Percentiles rank a stretch among this genome's conserved stretches.
Evolutionary conservation across 2,113 vertebrate genomes (phyloP).

Genomic region (Python bivittatus): DNA sequence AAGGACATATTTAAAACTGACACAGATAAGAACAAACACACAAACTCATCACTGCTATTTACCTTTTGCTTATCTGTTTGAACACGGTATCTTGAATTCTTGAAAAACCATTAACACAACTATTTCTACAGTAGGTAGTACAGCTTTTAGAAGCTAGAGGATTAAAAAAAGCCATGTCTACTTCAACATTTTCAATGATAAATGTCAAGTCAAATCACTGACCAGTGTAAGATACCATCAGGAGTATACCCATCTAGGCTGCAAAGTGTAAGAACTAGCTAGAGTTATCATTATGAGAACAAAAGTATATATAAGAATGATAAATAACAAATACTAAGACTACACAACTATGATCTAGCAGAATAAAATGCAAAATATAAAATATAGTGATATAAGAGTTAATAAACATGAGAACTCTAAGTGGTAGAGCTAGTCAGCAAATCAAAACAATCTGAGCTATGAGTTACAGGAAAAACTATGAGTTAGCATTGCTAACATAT

Average conservation of each 20-base stretch:
- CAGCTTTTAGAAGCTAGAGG: background rate
- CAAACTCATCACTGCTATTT: background rate
- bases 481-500: background rate
- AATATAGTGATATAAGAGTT: background rate
- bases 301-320: background rate
- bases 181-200: background rate
- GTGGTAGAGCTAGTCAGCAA: background rate
- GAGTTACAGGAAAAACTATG: background rate
- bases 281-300: background rate
- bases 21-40: background rate
- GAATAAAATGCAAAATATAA: background rate
- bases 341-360: background rate
- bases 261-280: background rate
- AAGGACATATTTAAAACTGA: background rate
- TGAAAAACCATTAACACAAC: background rate
- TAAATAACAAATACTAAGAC: background rate
- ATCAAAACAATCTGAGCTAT: background rate
- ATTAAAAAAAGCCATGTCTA: background rate
- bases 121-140: background rate
- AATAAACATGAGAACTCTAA: background rate
- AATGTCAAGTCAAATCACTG: too few relatives aligned
- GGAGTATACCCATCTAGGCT: background rate
- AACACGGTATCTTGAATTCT: background rate
- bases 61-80: background rate
- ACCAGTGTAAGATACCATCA: too few relatives aligned